A percentile compares a stretch with the other conserved stretches of the same genome.
phyloP scores from a whole-genome alignment of 2,113 vertebrate genomes.

The Mirounga angustirostris region DNA sequence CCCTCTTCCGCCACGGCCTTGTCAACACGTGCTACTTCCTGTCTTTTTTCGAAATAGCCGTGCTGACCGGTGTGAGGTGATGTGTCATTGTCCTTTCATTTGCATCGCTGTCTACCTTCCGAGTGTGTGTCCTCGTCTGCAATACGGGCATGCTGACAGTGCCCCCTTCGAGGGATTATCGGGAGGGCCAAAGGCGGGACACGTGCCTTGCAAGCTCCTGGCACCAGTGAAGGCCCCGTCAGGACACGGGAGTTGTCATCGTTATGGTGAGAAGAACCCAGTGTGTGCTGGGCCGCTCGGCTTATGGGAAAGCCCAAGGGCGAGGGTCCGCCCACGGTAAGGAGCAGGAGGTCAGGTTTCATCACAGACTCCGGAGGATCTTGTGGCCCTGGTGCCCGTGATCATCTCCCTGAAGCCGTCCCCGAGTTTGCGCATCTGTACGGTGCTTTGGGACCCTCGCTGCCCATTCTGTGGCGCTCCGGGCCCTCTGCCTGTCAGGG shows the following conservation, averaged over 20 bases:
- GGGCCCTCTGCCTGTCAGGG: neutral
- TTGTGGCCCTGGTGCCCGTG: neutral
- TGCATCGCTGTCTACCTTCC: neutral
- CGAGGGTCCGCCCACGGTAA: neutral
- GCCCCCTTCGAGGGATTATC: neutral
- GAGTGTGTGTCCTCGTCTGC: neutral
- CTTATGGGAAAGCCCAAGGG: neutral
- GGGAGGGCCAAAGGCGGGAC: neutral
- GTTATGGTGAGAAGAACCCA: neutral
- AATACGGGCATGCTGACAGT: neutral
- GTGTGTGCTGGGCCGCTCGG: neutral
- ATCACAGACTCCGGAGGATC: neutral
- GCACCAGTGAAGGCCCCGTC: neutral
- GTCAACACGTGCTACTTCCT: neutral
- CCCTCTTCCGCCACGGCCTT: neutral
- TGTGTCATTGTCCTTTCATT: neutral
- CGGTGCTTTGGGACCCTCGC: neutral
- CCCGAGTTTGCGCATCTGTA: neutral
- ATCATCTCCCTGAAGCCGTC: neutral
- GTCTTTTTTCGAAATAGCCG: neutral
- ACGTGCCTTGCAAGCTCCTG: neutral
- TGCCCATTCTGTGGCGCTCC: neutral
- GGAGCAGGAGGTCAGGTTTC: neutral
- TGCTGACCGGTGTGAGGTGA: neutral
- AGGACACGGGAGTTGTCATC: neutral